Conservation (phyloP, 2,888 invertebrate species). For the Masnerella sp. region DNA sequence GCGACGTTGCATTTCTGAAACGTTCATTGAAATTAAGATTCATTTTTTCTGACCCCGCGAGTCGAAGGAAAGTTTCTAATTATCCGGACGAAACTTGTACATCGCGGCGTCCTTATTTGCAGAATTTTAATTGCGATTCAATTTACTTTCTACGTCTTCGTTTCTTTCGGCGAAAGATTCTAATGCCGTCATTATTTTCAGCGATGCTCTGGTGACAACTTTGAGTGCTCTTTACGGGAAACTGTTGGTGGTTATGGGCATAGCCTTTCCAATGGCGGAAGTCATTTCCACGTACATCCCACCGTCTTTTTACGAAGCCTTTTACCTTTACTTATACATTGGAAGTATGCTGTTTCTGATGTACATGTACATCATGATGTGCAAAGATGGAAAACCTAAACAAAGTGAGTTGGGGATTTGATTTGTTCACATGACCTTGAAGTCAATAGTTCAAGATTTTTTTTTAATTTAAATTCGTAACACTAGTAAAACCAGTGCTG, state of each 20-base stretch:
- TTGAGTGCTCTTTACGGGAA: conserved; percentile 96
- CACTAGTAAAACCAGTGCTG: no score
- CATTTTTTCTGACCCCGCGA: no score
- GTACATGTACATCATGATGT: conserved; percentile 89
- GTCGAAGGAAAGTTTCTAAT: no score
- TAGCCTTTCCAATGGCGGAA: conserved; percentile 97
- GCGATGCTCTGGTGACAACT: conserved; percentile 92
- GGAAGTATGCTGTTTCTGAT: conserved; percentile 91
- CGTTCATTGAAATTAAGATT: no score
- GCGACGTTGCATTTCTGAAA: no score
- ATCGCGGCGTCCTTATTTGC: not conserved
- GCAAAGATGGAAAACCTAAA: conserved; percentile 81
- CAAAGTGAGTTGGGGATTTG: conserved; percentile 67
- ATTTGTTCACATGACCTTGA: not conserved
- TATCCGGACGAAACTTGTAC: no score
- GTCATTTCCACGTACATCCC: conserved; percentile 96
- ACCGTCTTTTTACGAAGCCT: conserved; percentile 94
- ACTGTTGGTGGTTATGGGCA: conserved; percentile 94
- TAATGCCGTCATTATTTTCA: conserved; percentile 71
- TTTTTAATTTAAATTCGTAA: no score
- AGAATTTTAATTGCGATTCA: not conserved
- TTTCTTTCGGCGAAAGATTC: not conserved
- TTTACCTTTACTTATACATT: conserved; percentile 91
- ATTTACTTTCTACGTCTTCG: conserved; percentile 12
- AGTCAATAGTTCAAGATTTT: not conserved